phyloP scores from a whole-genome alignment of 2,888 invertebrate genomes.

The Synergus itoensis region DNA sequence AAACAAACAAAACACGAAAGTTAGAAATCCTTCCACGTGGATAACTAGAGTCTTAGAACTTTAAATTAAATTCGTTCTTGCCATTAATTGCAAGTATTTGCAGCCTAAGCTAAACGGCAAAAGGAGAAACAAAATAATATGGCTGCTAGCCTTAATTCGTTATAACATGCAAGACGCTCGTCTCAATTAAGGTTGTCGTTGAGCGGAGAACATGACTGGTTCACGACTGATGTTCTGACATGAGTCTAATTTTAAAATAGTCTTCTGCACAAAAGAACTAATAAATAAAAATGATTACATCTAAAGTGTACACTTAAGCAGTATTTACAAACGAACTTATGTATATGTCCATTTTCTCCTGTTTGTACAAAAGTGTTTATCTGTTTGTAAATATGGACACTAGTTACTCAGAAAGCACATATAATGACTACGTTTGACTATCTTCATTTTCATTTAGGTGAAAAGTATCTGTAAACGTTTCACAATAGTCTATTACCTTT shows the following conservation, averaged over 20 bases:
- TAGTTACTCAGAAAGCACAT: neutral
- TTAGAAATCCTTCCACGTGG: neutral
- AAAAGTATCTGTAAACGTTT: constrained; percentile 39
- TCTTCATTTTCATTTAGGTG: constrained; percentile 24
- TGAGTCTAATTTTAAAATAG: neutral
- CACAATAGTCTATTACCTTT: constrained; percentile 37
- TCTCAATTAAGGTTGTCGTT: constrained; percentile 32
- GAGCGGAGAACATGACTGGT: neutral
- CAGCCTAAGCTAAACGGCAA: neutral
- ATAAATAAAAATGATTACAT: neutral
- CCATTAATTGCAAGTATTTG: neutral
- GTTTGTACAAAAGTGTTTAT: neutral
- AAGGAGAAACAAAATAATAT: neutral
- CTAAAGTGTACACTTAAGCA: neutral
- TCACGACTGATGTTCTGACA: neutral
- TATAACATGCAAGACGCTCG: constrained; percentile 33
- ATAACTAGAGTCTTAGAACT: constrained; percentile 14
- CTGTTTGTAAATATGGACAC: constrained; percentile 10
- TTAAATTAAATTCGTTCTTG: constrained; percentile 1
- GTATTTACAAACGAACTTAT: neutral
- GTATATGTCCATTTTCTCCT: neutral
- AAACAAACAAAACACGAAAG: neutral
- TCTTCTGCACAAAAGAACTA: neutral
- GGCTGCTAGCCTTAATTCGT: constrained; percentile 3
- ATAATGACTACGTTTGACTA: constrained; percentile 24